These are phyloP conservation scores for Bombus turneri DNA, from an alignment of 1,140 invertebrate species.

Conservation along the genomic window DNA sequence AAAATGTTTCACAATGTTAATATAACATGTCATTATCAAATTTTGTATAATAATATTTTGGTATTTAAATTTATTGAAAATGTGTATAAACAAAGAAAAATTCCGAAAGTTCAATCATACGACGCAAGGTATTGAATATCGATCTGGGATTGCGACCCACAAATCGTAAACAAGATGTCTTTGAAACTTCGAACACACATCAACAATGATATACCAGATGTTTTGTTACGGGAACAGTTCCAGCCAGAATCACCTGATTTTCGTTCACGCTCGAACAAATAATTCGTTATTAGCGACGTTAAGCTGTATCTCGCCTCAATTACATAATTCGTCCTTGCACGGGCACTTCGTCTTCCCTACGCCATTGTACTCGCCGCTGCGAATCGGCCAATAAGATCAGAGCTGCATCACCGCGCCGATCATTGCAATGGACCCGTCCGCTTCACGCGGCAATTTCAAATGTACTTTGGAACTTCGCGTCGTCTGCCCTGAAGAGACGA, in stretches of 20 bases:
- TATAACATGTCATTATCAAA: too few species aligned
- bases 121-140: background rate
- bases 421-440: slow-evolving; percentile 45
- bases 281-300: slow-evolving; percentile 1
- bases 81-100: background rate
- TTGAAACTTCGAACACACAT: background rate
- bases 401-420: background rate
- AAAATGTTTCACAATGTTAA: too few species aligned
- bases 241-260: slow-evolving; percentile 7
- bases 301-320: background rate
- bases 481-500: background rate
- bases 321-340: slow-evolving; percentile 44
- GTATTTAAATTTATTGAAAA: background rate
- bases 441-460: slow-evolving; percentile 38
- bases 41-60: background rate
- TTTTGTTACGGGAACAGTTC: background rate
- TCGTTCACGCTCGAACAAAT: slow-evolving; percentile 1
- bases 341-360: background rate
- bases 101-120: background rate
- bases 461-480: background rate
- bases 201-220: too few species aligned
- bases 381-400: slow-evolving; percentile 13
- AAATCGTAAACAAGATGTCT: slow-evolving; percentile 10
- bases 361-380: slow-evolving; percentile 10
- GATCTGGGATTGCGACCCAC: slow-evolving; percentile 13